Percentiles rank a stretch among this genome's conserved stretches.
Conservation (phyloP, 2,888 invertebrate species). For the Lepidocyrtoides sp. region DNA sequence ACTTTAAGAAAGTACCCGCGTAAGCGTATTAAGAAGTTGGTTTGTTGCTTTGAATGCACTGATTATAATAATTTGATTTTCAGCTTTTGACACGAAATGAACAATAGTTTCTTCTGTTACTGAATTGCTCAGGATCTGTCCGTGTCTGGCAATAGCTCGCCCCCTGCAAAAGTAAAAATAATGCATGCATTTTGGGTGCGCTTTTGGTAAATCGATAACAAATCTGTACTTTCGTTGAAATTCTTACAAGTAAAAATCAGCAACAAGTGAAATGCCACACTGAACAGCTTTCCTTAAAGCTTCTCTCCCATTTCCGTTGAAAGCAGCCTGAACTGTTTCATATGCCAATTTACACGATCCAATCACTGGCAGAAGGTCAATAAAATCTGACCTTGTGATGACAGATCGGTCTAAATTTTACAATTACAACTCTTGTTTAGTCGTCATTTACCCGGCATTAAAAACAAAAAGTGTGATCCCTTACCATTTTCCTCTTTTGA, state of each 20-base stretch:
- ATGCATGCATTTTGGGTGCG: neutral
- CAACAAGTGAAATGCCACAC: constrained; percentile 79
- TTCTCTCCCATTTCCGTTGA: constrained; percentile 65
- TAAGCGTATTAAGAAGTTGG: constrained; percentile 72
- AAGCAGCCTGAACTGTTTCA: constrained; percentile 72
- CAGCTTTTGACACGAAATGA: constrained; percentile 73
- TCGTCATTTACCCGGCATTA: neutral
- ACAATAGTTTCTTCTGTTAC: constrained; percentile 77
- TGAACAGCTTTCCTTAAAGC: constrained; percentile 77
- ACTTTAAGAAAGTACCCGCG: constrained; percentile 55
- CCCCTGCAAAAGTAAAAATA: constrained; percentile 54
- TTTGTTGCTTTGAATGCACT: constrained; percentile 76
- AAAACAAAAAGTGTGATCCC: neutral
- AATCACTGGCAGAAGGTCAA: constrained; percentile 80
- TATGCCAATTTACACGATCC: constrained; percentile 79
- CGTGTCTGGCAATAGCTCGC: constrained; percentile 76
- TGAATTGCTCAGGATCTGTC: constrained; percentile 67
- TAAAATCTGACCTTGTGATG: constrained; percentile 75
- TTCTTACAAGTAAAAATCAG: constrained; percentile 79
- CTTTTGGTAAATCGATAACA: neutral
- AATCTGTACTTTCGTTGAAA: neutral
- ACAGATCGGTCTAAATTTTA: constrained; percentile 28
- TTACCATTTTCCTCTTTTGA: constrained; percentile 53
- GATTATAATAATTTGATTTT: constrained; percentile 79
- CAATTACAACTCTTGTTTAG: neutral